These are phyloP conservation scores for Pandion haliaetus DNA, from an alignment of 2,113 vertebrate genomes.

Conservation along the genomic window DNA sequence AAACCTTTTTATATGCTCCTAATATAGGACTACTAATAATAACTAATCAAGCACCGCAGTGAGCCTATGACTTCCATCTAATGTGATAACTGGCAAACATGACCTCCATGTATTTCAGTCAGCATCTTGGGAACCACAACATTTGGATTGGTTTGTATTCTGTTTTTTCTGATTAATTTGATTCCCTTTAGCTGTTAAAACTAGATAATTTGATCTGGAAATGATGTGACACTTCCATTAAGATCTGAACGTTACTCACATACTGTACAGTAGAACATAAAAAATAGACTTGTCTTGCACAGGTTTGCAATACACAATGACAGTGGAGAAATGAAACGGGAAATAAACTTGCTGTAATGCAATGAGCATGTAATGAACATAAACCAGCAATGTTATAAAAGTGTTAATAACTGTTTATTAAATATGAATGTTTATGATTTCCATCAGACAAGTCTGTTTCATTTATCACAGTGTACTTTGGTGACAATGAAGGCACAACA, in stretches of 20 bases:
- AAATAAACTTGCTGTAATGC: conserved; percentile 24
- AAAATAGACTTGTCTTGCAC: conserved; percentile 16
- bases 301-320: background rate
- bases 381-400: conserved; percentile 8
- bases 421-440: background rate
- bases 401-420: conserved; percentile 48
- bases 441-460: conserved; percentile 13
- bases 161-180: conserved; percentile 38
- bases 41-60: background rate
- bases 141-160: background rate
- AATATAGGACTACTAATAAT: background rate
- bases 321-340: conserved; percentile 5
- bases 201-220: conserved; percentile 50
- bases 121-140: background rate
- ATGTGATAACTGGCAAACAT: background rate
- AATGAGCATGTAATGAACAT: conserved; percentile 25
- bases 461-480: conserved; percentile 19
- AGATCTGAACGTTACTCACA: background rate
- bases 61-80: background rate
- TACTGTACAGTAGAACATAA: background rate
- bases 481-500: background rate
- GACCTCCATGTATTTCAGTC: background rate
- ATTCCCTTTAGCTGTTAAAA: conserved; percentile 46
- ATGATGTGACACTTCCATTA: conserved; percentile 58
- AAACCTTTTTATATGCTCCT: background rate